Evolutionary conservation across 2,797 vertebrate species (phyloP).

Genomic region (Hyperoplus immaculatus): DNA sequence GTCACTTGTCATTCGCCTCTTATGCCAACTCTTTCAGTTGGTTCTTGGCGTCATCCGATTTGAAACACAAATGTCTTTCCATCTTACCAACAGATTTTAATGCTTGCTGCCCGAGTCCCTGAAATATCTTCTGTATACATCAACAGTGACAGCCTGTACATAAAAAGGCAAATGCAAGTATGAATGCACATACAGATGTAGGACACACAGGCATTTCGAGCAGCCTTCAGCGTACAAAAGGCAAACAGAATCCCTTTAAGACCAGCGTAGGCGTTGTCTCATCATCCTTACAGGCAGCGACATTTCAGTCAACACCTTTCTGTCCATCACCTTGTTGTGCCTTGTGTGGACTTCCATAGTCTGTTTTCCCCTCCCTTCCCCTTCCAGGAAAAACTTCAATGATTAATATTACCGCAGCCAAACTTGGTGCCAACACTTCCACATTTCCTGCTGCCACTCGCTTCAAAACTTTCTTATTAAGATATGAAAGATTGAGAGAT

Average conservation of each 20-base stretch:
- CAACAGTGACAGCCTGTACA: neutral
- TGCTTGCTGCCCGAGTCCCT: neutral
- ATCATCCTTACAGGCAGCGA: neutral
- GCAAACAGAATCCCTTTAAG: neutral
- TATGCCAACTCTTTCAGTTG: neutral
- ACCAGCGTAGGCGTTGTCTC: neutral
- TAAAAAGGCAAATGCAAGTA: neutral
- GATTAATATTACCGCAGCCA: constrained; percentile 14
- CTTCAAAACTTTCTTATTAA: constrained; percentile 35
- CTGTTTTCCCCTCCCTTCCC: no score
- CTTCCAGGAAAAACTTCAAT: constrained; percentile 13
- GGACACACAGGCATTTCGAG: neutral
- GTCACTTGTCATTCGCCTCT: no score
- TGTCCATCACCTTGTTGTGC: constrained; percentile 7
- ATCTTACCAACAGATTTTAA: neutral
- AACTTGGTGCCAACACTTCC: constrained; percentile 7
- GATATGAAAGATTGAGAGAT: constrained; percentile 7
- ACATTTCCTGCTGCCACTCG: constrained; percentile 13
- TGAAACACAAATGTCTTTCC: neutral
- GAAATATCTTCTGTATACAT: neutral
- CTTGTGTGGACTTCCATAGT: neutral
- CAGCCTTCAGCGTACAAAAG: neutral
- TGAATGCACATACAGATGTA: neutral
- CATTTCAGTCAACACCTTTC: neutral
- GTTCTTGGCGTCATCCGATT: neutral